Percentiles rank a stretch among this genome's conserved stretches.
Evolutionary conservation across 2,113 vertebrate genomes (phyloP).

Genomic region (Cochlearius cochlearius): DNA sequence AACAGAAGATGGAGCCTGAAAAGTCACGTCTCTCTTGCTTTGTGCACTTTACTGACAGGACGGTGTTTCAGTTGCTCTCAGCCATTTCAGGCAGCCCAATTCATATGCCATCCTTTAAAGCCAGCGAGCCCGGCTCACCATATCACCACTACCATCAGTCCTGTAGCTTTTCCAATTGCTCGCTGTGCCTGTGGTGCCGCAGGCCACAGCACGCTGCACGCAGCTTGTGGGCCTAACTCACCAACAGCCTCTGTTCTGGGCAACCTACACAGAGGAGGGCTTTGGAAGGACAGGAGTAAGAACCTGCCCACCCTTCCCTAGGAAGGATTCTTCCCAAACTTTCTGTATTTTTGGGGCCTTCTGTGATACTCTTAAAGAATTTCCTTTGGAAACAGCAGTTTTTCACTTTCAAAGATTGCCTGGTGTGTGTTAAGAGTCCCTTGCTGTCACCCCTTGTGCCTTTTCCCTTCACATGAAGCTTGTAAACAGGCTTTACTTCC

Average conservation of each 20-base stretch:
- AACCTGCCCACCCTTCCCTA: background rate
- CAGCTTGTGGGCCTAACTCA: too few relatives aligned
- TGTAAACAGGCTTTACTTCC: background rate
- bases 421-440: background rate
- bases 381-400: background rate
- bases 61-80: background rate
- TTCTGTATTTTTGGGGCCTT: background rate
- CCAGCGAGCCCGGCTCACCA: rapidly evolving
- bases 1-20: background rate
- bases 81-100: background rate
- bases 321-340: background rate
- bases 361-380: background rate
- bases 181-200: background rate
- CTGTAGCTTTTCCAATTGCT: background rate
- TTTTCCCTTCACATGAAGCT: background rate
- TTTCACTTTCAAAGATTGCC: background rate
- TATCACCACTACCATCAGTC: background rate
- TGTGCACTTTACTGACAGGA: background rate
- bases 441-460: background rate
- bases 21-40: background rate
- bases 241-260: background rate
- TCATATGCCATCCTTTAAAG: background rate
- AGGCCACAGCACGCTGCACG: background rate
- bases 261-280: background rate
- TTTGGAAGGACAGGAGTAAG: background rate